A percentile compares a stretch with the other conserved stretches of the same genome.
Conservation (phyloP, 1,140 invertebrate species). For the Zelostemma sp. region DNA sequence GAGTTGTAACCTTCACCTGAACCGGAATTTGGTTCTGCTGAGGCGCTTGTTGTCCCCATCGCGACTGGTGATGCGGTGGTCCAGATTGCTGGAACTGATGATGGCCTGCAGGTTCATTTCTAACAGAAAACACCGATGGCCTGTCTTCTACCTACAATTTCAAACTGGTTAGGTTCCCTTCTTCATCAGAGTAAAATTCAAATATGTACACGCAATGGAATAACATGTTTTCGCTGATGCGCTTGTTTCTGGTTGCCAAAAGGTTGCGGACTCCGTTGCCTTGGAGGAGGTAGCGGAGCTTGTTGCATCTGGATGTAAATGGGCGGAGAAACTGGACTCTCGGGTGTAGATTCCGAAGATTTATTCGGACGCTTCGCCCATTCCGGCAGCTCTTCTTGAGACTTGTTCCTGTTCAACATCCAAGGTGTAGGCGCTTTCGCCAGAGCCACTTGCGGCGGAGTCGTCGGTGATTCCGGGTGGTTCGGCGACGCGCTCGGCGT, state of each 20-base stretch:
- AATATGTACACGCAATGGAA: slow-evolving; percentile 55
- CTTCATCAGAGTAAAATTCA: neutral
- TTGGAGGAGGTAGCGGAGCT: slow-evolving; percentile 71
- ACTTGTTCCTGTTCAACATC: slow-evolving; percentile 70
- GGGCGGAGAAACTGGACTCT: slow-evolving; percentile 34
- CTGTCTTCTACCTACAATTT: slow-evolving; percentile 63
- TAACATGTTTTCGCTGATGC: slow-evolving; percentile 50
- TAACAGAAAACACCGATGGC: slow-evolving; percentile 63
- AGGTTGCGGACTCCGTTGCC: slow-evolving; percentile 54
- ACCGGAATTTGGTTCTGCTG: slow-evolving; percentile 37
- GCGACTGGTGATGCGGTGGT: slow-evolving; percentile 60
- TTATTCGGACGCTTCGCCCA: slow-evolving; percentile 64
- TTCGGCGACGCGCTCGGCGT: slow-evolving; percentile 32
- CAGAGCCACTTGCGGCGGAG: slow-evolving; percentile 64
- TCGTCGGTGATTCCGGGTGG: slow-evolving; percentile 66
- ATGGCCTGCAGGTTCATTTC: slow-evolving; percentile 58
- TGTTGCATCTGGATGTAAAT: slow-evolving; percentile 27
- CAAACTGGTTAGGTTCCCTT: too few relatives aligned
- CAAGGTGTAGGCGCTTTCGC: slow-evolving; percentile 74
- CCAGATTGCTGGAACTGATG: slow-evolving; percentile 63
- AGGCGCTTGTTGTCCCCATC: slow-evolving; percentile 58
- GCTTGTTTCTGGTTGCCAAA: slow-evolving; percentile 31
- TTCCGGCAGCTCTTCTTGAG: slow-evolving; percentile 64
- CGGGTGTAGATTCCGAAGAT: slow-evolving; percentile 43
- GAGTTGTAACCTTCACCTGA: slow-evolving; percentile 47